phyloP scores from a whole-genome alignment of 35 echinoderm and acorn worm genomes.

The Strongylocentrotus purpuratus region DNA sequence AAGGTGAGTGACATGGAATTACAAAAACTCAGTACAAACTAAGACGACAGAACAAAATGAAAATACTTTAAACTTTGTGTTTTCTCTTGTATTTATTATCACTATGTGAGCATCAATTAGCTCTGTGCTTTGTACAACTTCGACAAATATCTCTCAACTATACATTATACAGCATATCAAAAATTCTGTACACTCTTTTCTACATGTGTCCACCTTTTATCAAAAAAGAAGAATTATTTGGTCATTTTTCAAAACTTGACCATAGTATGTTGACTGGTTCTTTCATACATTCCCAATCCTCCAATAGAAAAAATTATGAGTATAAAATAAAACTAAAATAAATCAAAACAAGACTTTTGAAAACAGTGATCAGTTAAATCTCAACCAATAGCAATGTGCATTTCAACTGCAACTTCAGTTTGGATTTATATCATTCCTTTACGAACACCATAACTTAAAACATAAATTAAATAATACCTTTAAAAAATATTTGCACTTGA shows the following conservation, averaged over 20 bases:
- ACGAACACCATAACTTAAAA: not conserved
- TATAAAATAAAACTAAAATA: no score
- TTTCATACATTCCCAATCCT: not conserved
- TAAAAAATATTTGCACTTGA: no score
- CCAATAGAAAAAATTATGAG: not conserved
- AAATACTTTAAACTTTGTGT: no score
- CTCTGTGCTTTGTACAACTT: no score
- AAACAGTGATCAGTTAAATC: not conserved
- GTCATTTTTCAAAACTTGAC: not conserved
- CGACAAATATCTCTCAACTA: no score
- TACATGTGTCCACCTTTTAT: not conserved
- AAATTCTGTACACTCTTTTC: not conserved
- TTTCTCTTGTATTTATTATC: no score
- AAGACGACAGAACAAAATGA: no score
- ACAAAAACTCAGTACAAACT: no score
- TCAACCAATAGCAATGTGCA: not conserved
- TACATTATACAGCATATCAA: constrained; percentile 5
- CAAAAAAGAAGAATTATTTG: not conserved
- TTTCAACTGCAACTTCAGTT: not conserved
- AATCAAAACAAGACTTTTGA: not conserved
- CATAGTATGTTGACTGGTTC: not conserved
- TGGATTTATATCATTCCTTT: not conserved
- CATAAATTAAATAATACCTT: no score
- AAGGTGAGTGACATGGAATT: no score
- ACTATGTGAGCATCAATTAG: no score